These are phyloP conservation scores for Odontocolon sp. DNA, from an alignment of 2,888 invertebrate species.

Conservation along the genomic window DNA sequence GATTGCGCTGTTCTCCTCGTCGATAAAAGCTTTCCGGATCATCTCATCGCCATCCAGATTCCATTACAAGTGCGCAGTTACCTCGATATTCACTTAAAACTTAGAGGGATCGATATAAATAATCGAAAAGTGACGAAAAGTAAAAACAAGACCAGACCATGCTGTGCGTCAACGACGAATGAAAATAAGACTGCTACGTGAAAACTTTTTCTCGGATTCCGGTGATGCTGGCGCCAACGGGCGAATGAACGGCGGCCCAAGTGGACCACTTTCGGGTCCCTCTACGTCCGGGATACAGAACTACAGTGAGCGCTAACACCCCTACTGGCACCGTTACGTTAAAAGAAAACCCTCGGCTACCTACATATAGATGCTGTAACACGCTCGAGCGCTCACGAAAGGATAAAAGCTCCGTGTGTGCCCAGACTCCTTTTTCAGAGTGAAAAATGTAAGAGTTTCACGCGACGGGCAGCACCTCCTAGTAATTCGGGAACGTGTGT, in stretches of 20 bases:
- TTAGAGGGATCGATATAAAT: neutral
- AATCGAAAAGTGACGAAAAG: neutral
- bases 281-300: neutral
- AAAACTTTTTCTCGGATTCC: neutral
- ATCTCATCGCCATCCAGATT: neutral
- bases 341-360: neutral
- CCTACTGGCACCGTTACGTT: constrained; percentile 7
- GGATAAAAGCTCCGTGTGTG: constrained; percentile 45
- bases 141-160: neutral
- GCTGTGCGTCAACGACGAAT: neutral
- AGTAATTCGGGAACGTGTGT: constrained; percentile 18
- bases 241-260: neutral
- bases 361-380: constrained; percentile 27
- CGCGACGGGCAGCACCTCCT: constrained; percentile 40
- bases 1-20: neutral
- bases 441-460: constrained; percentile 49
- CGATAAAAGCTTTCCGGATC: neutral
- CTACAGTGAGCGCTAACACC: neutral
- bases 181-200: constrained; percentile 25
- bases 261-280: constrained; percentile 8
- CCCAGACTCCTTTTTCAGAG: constrained; percentile 27
- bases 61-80: neutral
- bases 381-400: constrained; percentile 33
- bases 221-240: constrained; percentile 10
- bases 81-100: neutral